phyloP scores from a whole-genome alignment of 2,797 vertebrate genomes.

The Lagorchestes hirsutus region DNA sequence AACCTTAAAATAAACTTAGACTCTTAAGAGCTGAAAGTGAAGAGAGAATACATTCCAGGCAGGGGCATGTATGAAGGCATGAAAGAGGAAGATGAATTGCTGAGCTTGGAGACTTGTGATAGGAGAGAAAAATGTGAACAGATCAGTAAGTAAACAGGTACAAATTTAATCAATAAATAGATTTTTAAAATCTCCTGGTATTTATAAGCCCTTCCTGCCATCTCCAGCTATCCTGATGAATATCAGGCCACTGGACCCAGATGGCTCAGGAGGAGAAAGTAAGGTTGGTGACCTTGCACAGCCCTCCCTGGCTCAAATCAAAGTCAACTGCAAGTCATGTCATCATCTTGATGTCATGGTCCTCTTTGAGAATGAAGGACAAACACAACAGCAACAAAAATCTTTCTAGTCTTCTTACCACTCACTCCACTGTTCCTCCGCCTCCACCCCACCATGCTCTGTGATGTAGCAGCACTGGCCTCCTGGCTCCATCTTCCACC shows the following conservation, averaged over 20 bases:
- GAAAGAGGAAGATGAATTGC: not conserved
- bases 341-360: too few relatives aligned
- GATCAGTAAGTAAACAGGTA: not conserved
- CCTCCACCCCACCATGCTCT: too few relatives aligned
- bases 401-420: not conserved
- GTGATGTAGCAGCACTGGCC: not conserved
- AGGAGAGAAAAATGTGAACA: not conserved
- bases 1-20: not conserved
- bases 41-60: not conserved
- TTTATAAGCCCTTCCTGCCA: not conserved
- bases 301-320: too few relatives aligned
- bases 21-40: not conserved
- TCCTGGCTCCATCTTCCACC: not conserved
- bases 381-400: too few relatives aligned
- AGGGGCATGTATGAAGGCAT: not conserved
- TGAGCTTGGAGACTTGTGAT: not conserved
- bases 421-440: not conserved
- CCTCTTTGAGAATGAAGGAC: too few relatives aligned
- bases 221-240: too few relatives aligned
- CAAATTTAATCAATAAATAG: not conserved
- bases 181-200: not conserved
- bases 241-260: too few relatives aligned
- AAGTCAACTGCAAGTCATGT: too few relatives aligned
- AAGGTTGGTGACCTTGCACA: too few relatives aligned
- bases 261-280: too few relatives aligned